phyloP scores from a whole-genome alignment of 2,888 invertebrate genomes.

The Pammene fasciana region DNA sequence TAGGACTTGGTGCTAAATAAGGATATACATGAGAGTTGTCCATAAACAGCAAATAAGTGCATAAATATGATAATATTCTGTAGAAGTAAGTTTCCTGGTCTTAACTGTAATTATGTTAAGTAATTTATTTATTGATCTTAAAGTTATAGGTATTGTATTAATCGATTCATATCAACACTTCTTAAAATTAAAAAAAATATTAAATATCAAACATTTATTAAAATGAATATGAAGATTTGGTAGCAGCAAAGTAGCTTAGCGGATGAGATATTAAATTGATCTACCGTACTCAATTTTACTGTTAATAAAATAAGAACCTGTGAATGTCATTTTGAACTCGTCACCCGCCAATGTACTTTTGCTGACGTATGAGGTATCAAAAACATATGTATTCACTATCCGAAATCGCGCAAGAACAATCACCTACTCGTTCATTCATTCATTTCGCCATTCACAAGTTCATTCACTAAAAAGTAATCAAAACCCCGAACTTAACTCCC shows the following conservation, averaged over 20 bases:
- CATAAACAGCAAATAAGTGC: constrained; percentile 21
- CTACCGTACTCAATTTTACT: too few relatives aligned
- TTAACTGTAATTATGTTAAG: constrained; percentile 4
- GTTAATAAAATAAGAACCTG: too few relatives aligned
- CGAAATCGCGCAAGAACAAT: neutral
- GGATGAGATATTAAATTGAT: too few relatives aligned
- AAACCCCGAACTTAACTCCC: neutral
- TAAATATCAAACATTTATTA: too few relatives aligned
- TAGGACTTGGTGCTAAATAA: constrained; percentile 13
- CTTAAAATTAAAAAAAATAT: too few relatives aligned
- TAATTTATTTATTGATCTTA: neutral
- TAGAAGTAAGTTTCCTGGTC: constrained; percentile 23
- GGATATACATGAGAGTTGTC: constrained; percentile 23
- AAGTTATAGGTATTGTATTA: neutral
- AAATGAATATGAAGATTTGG: too few relatives aligned
- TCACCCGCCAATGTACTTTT: too few relatives aligned
- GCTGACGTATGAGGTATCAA: too few relatives aligned
- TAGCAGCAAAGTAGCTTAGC: too few relatives aligned
- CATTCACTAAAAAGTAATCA: neutral
- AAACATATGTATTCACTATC: too few relatives aligned
- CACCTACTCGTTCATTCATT: neutral
- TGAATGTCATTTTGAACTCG: too few relatives aligned
- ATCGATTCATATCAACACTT: neutral
- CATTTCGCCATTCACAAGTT: neutral
- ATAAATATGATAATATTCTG: constrained; percentile 7